Evolutionary conservation across 2,888 invertebrate genomes (phyloP).

Genomic region (Julus scandinavius): DNA sequence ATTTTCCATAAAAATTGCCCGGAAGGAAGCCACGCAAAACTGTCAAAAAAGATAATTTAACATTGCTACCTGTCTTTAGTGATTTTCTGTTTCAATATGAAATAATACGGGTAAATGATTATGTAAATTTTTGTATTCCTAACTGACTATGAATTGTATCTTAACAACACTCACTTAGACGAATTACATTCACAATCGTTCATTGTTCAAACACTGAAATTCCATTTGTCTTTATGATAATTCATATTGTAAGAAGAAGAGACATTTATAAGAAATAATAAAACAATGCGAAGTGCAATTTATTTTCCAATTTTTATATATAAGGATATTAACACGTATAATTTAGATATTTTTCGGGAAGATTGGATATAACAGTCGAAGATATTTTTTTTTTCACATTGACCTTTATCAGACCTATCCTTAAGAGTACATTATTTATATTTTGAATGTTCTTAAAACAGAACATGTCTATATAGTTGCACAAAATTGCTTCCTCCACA

Average conservation of each 20-base stretch:
- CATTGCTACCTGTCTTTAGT: background rate
- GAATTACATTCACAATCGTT: background rate
- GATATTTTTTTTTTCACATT: constrained; percentile 14
- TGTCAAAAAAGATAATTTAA: background rate
- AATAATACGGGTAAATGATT: no score
- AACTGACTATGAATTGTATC: background rate
- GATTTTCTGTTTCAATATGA: background rate
- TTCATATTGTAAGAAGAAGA: background rate
- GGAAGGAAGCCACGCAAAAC: background rate
- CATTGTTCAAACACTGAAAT: background rate
- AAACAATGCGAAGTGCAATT: constrained; percentile 43
- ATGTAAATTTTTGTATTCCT: background rate
- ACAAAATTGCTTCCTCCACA: background rate
- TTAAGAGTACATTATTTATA: constrained; percentile 4
- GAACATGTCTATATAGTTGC: background rate
- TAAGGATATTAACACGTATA: constrained; percentile 45
- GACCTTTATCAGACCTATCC: background rate
- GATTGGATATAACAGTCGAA: constrained; percentile 46
- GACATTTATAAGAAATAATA: constrained; percentile 14
- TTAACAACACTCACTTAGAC: background rate
- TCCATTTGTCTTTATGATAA: background rate
- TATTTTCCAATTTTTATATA: constrained; percentile 36
- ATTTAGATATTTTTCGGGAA: constrained; percentile 42
- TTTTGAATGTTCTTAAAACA: constrained; percentile 49
- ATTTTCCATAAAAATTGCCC: background rate